Conservation (phyloP, 2,113 vertebrate genomes). For the Stictonetta naevosa region DNA sequence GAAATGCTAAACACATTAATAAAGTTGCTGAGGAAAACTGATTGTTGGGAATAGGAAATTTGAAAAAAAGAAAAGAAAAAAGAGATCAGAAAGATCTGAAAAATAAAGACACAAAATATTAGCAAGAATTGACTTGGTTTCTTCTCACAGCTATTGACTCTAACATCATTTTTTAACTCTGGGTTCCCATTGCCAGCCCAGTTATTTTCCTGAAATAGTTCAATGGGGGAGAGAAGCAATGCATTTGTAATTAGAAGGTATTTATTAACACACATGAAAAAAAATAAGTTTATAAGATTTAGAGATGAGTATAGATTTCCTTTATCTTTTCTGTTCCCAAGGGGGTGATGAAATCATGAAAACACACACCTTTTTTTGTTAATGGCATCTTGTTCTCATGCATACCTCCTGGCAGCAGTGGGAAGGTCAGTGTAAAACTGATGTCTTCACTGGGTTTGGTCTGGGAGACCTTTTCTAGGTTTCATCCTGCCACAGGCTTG, state of each 20-base stretch:
- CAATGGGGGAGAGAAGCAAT: neutral
- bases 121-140: neutral
- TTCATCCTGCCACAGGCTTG: neutral
- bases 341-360: neutral
- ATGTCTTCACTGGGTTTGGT: neutral
- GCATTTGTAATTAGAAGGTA: neutral
- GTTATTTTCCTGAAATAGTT: neutral
- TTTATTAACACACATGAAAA: neutral
- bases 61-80: neutral
- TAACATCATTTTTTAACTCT: neutral
- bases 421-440: neutral
- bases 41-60: neutral
- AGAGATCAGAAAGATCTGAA: neutral
- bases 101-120: neutral
- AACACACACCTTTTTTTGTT: neutral
- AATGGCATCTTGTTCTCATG: neutral
- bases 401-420: neutral
- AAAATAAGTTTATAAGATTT: neutral
- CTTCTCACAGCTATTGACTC: neutral
- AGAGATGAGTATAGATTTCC: neutral
- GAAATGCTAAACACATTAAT: neutral
- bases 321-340: neutral
- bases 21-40: neutral
- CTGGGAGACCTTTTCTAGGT: neutral
- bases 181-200: neutral